A percentile compares a stretch with the other conserved stretches of the same genome.
These are phyloP conservation scores for Leucophenga montana DNA, from an alignment of 2,888 invertebrate species.

Conservation along the genomic window DNA sequence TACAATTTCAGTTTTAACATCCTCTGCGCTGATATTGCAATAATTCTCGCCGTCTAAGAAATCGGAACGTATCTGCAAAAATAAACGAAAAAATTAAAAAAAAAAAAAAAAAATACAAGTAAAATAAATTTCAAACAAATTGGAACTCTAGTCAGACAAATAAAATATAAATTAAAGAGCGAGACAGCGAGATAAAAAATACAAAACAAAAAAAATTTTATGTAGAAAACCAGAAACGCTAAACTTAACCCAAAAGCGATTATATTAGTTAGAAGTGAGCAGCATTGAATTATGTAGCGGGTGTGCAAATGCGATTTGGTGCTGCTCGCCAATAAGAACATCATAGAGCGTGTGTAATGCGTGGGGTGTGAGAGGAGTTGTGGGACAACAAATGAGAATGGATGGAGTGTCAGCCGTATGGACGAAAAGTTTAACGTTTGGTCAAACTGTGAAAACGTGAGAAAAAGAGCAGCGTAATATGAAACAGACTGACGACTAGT, in stretches of 20 bases:
- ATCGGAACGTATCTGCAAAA: conserved; percentile 63
- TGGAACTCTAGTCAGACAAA: conserved; percentile 57
- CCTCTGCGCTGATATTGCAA: conserved; percentile 70
- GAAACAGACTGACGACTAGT: not conserved
- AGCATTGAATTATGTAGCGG: conserved; percentile 25
- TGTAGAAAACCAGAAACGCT: conserved; percentile 27
- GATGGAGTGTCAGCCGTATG: conserved; percentile 32
- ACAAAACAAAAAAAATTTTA: conserved; percentile 59
- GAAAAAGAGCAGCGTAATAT: not conserved
- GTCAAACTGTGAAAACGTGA: conserved; percentile 1
- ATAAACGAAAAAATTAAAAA: conserved; percentile 32
- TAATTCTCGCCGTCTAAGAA: conserved; percentile 63
- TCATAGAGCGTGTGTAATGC: conserved; percentile 40
- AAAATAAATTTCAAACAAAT: conserved; percentile 42
- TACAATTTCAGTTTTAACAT: conserved; percentile 72
- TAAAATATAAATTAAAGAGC: conserved; percentile 34
- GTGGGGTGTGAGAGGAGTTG: conserved; percentile 29
- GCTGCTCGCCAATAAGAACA: conserved; percentile 23
- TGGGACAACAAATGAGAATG: conserved; percentile 4
- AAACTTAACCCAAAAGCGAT: conserved; percentile 28
- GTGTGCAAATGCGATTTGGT: conserved; percentile 27
- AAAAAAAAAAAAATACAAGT: conserved; percentile 33
- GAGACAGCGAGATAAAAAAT: conserved; percentile 39
- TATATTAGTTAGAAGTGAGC: conserved; percentile 37
- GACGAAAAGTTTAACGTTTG: not conserved